Percentiles rank a stretch among this genome's conserved stretches.
These are phyloP conservation scores for Brachirus orientalis DNA, from an alignment of 2,113 vertebrate genomes.

Conservation along the genomic window DNA sequence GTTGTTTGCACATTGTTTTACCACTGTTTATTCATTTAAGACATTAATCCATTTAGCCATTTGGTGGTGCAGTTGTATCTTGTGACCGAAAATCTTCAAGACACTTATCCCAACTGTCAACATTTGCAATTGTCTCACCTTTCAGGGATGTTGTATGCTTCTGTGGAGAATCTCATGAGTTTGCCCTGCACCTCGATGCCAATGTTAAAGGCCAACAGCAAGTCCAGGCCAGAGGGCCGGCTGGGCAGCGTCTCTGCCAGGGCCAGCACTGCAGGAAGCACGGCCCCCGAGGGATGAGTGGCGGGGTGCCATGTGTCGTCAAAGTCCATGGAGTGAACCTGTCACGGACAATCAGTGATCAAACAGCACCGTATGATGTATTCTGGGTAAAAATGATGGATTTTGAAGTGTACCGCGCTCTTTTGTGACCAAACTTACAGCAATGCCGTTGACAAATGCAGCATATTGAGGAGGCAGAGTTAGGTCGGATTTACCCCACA, in stretches of 20 bases:
- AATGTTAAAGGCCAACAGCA: slow-evolving; percentile 92
- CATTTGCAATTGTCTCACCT: slow-evolving; percentile 76
- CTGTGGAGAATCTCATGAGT: slow-evolving; percentile 89
- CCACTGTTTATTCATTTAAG: too few species aligned
- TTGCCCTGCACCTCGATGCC: slow-evolving; percentile 93
- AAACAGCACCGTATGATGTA: neutral
- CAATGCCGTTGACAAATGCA: slow-evolving; percentile 92
- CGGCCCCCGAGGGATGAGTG: slow-evolving; percentile 93
- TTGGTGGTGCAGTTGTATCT: too few species aligned
- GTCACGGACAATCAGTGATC: neutral
- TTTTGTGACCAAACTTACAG: slow-evolving; percentile 81
- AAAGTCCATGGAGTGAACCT: slow-evolving; percentile 98
- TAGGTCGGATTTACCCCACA: slow-evolving; percentile 85
- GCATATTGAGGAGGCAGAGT: slow-evolving; percentile 86
- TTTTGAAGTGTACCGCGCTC: neutral
- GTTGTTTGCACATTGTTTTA: too few species aligned
- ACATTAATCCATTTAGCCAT: too few species aligned
- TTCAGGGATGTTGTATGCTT: slow-evolving; percentile 91
- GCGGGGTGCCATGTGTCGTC: slow-evolving; percentile 96
- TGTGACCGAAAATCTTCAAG: too few species aligned
- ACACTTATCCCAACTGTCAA: too few species aligned
- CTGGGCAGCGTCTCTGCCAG: slow-evolving; percentile 82
- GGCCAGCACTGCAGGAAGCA: slow-evolving; percentile 87
- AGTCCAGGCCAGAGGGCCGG: slow-evolving; percentile 86
- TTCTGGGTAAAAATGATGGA: too few species aligned